A percentile compares a stretch with the other conserved stretches of the same genome.
phyloP scores from a whole-genome alignment of 2,888 invertebrate genomes.

The Fragum sueziense region DNA sequence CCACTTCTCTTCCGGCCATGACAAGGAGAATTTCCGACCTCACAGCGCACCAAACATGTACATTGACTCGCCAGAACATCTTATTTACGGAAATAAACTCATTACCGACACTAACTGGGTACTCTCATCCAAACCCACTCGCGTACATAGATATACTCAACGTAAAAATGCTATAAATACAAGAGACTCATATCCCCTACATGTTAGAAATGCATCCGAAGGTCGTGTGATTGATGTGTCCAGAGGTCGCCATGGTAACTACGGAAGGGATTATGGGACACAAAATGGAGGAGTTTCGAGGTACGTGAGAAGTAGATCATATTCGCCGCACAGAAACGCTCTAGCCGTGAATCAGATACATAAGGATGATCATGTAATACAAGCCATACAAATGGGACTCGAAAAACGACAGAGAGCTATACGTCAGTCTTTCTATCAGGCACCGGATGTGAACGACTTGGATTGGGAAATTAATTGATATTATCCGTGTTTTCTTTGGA shows the following conservation, averaged over 20 bases:
- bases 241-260: slow-evolving; percentile 15
- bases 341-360: slow-evolving; percentile 46
- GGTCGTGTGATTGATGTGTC: slow-evolving; percentile 15
- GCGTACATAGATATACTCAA: slow-evolving; percentile 50
- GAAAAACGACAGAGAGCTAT: slow-evolving; percentile 72
- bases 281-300: slow-evolving; percentile 48
- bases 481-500: too few species aligned
- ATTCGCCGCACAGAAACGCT: slow-evolving; percentile 61
- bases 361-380: slow-evolving; percentile 67
- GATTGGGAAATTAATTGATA: slow-evolving; percentile 67
- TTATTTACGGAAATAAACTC: slow-evolving; percentile 44
- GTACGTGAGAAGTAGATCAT: slow-evolving; percentile 66
- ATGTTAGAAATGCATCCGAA: slow-evolving; percentile 46
- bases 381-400: slow-evolving; percentile 69
- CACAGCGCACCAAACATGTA: slow-evolving; percentile 23
- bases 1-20: slow-evolving; percentile 2
- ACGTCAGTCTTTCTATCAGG: slow-evolving; percentile 67
- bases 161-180: slow-evolving; percentile 17
- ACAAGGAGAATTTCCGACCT: slow-evolving; percentile 24
- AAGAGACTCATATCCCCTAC: slow-evolving; percentile 34
- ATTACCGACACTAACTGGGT: slow-evolving; percentile 51
- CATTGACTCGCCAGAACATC: slow-evolving; percentile 42
- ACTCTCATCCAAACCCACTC: slow-evolving; percentile 48
- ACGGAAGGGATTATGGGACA: slow-evolving; percentile 1
- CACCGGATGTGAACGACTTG: slow-evolving; percentile 65